Evolutionary conservation across 1,140 invertebrate genomes (phyloP), one percentile per base, ranked within the genome.

Genomic region (Dreissena polymorpha): DNA sequence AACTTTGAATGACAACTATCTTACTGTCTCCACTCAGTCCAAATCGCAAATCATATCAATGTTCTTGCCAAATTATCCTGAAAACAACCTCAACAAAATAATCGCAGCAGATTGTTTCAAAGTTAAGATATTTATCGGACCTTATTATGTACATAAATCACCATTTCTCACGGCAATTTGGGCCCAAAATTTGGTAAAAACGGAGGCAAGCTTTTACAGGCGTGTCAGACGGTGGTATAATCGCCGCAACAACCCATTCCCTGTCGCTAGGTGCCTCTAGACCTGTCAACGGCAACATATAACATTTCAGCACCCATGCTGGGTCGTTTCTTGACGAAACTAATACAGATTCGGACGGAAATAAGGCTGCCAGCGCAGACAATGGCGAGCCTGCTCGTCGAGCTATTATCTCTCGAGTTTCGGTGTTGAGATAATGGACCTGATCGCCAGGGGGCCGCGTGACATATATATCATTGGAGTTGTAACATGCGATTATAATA

Each of bases 101-200:
- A 39, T 39, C 39, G 39, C 39, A 39, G 2, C 3, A 39, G 39
- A 39, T 39, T 39, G 39, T 39, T 39, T 39, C 57, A 60, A 6
- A 60, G 57, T 60, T 60, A 60, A 60, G 57, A 60, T 60, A 60
- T 60, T 39, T 60, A 60, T 60, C 57, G 16, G 16, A n/a, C 57
- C 57, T 6, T 60, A 60, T 60, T 60, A 60, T 23, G 65, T 27
- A 68, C 25, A 25, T 39, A 18, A 70, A 27, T 39, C 14, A 10
- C 68, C 39, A 50, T 68, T 80, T 80, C 78, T 80, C 78, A 80
- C 78, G 78, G 67, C 67, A 71, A 80, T 80, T 80, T 72, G 13
- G 29, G 49, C 49, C 76, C 68, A 69, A 55, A 78, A 53, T 23
- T 8, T 55, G 29, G 49, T n/a, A 50, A 78, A 71, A 7, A 25